Percentiles rank a stretch among this genome's conserved stretches.
Conservation (phyloP, 2,888 invertebrate species). For the Caenorhabditis sinica region DNA sequence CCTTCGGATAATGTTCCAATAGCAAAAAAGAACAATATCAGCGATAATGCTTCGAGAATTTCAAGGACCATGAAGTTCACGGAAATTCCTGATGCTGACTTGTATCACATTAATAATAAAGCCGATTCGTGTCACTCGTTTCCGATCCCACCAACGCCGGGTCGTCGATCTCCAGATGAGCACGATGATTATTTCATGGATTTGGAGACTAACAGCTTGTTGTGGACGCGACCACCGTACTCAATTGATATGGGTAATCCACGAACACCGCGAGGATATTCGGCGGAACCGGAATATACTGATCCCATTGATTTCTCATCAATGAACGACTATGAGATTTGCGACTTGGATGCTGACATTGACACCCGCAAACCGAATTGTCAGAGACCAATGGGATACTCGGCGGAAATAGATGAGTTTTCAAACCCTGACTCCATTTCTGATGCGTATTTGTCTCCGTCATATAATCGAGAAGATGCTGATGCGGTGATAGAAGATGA, state of each 20-base stretch:
- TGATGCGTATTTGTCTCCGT: not conserved
- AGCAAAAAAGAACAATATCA: no score
- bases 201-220: constrained; percentile 45
- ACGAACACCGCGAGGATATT: constrained; percentile 25
- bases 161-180: constrained; percentile 44
- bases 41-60: no score
- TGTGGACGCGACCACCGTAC: constrained; percentile 4
- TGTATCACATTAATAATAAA: not conserved
- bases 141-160: constrained; percentile 40
- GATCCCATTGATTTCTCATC: constrained; percentile 35
- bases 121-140: constrained; percentile 11
- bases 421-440: not conserved
- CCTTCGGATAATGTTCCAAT: not conserved
- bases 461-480: not conserved
- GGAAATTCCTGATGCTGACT: not conserved
- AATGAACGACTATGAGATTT: not conserved
- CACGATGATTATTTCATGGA: constrained; percentile 38
- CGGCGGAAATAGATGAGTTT: not conserved
- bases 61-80: not conserved
- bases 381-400: constrained; percentile 28
- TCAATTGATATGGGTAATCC: constrained; percentile 20
- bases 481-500: constrained; percentile 34
- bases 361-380: not conserved
- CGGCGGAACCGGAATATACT: not conserved
- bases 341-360: not conserved